phyloP scores from a whole-genome alignment of 2,888 invertebrate species.

The Alloscopus bannaensis region DNA sequence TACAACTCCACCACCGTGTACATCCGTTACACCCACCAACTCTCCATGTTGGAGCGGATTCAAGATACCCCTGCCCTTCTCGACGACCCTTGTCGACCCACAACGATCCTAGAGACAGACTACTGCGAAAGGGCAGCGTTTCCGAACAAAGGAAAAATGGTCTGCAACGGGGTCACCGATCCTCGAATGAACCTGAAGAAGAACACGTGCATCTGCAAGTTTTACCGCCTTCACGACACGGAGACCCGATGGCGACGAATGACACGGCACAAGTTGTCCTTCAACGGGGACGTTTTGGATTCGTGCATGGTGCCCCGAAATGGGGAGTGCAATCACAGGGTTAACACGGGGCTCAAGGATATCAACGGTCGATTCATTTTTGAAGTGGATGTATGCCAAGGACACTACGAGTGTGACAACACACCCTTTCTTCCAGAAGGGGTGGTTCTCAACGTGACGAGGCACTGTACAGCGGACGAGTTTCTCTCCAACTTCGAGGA shows the following conservation, averaged over 20 bases:
- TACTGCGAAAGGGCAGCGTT: constrained; percentile 35
- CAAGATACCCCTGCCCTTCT: constrained; percentile 1
- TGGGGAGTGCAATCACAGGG: constrained; percentile 40
- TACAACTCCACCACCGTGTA: constrained; percentile 27
- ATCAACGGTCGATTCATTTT: neutral
- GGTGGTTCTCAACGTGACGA: neutral
- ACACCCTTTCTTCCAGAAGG: neutral
- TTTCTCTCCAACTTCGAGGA: constrained; percentile 4
- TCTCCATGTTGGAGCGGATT: neutral
- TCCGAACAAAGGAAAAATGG: constrained; percentile 47
- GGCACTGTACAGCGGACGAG: constrained; percentile 21
- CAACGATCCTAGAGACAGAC: constrained; percentile 19
- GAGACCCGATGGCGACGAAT: constrained; percentile 23
- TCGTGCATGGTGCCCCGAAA: constrained; percentile 35
- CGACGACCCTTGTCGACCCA: constrained; percentile 15
- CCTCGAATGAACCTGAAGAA: neutral
- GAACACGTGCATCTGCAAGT: constrained; percentile 41
- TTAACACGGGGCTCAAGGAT: constrained; percentile 1
- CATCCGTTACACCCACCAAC: constrained; percentile 1
- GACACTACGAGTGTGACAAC: constrained; percentile 49
- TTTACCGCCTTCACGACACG: neutral
- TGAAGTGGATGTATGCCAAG: constrained; percentile 26
- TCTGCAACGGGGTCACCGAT: constrained; percentile 19
- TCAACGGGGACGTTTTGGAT: neutral
- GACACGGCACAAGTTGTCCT: neutral